Conservation (phyloP, 2,113 vertebrate species). For the Hippocampus abdominalis region DNA sequence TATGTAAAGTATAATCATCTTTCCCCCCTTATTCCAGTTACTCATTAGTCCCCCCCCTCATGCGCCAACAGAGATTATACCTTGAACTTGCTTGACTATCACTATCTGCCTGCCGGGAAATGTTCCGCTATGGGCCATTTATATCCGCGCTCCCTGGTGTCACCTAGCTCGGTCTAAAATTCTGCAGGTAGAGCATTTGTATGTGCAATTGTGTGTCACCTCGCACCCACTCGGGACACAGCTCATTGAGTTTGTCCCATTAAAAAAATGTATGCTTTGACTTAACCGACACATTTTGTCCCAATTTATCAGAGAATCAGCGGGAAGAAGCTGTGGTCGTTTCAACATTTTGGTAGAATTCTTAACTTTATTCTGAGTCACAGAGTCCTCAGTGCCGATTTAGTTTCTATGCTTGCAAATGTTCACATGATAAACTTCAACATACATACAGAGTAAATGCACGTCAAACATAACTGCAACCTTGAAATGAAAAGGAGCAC, state of each 20-base stretch:
- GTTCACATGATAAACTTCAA: conserved; percentile 4
- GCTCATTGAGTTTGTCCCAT: conserved; percentile 63
- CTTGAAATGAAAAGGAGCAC: conserved; percentile 23
- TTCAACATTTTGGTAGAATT: conserved; percentile 58
- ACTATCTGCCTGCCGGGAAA: conserved; percentile 60
- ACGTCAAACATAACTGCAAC: conserved; percentile 18
- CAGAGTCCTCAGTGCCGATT: conserved; percentile 40
- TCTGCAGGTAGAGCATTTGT: conserved; percentile 50
- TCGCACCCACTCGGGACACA: conserved; percentile 39
- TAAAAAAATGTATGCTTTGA: conserved; percentile 64
- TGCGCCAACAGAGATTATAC: conserved; percentile 71
- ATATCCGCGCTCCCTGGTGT: conserved; percentile 56
- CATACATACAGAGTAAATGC: conserved; percentile 12
- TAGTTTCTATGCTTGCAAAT: conserved; percentile 38
- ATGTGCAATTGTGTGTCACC: conserved; percentile 33
- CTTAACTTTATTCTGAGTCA: conserved; percentile 54
- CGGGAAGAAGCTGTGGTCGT: conserved; percentile 48
- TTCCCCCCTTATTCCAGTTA: conserved; percentile 66
- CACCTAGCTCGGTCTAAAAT: conserved; percentile 31
- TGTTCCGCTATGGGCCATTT: conserved; percentile 63
- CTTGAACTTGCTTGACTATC: conserved; percentile 71
- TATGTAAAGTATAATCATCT: conserved; percentile 80
- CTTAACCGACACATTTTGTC: conserved; percentile 60
- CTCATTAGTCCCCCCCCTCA: conserved; percentile 72
- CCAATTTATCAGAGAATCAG: conserved; percentile 63